A percentile compares a stretch with the other conserved stretches of the same genome.
These are phyloP conservation scores for Tragelaphus eurycerus DNA, from an alignment of 2,797 vertebrate genomes.

Conservation along the genomic window DNA sequence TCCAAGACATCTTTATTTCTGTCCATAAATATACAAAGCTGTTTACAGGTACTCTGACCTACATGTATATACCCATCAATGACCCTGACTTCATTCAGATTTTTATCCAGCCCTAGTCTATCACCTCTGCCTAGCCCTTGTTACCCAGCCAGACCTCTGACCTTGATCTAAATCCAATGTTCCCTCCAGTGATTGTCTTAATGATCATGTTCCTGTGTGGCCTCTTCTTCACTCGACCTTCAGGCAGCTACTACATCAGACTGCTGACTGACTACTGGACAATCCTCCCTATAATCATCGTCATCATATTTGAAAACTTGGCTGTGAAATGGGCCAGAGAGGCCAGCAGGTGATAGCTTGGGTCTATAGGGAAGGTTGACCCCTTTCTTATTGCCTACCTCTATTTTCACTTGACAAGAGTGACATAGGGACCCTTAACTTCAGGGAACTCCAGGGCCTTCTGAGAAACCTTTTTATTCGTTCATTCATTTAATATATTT, in stretches of 20 bases:
- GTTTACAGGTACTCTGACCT: conserved; percentile 43
- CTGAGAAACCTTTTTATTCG: neutral
- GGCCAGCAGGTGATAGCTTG: conserved; percentile 84
- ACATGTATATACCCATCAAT: neutral
- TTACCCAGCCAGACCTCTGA: neutral
- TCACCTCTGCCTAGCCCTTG: neutral
- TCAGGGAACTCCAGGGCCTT: neutral
- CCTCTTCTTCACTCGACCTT: conserved; percentile 84
- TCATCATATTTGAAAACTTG: conserved; percentile 87
- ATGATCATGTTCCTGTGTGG: conserved; percentile 16
- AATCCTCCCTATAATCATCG: conserved; percentile 86
- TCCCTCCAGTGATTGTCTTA: conserved; percentile 17
- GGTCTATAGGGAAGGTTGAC: neutral
- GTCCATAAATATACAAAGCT: conserved; percentile 74
- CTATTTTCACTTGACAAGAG: neutral
- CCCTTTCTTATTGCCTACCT: neutral
- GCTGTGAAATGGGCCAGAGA: conserved; percentile 90
- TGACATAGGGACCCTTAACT: neutral
- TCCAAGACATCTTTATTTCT: conserved; percentile 86
- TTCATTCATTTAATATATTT: neutral
- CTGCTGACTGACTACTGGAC: conserved; percentile 89
- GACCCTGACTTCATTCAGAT: neutral
- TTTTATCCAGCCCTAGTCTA: neutral
- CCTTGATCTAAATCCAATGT: neutral
- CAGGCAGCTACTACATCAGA: conserved; percentile 88